Evolutionary conservation across 2,113 vertebrate species (phyloP).

Genomic region (Excalfactoria chinensis): DNA sequence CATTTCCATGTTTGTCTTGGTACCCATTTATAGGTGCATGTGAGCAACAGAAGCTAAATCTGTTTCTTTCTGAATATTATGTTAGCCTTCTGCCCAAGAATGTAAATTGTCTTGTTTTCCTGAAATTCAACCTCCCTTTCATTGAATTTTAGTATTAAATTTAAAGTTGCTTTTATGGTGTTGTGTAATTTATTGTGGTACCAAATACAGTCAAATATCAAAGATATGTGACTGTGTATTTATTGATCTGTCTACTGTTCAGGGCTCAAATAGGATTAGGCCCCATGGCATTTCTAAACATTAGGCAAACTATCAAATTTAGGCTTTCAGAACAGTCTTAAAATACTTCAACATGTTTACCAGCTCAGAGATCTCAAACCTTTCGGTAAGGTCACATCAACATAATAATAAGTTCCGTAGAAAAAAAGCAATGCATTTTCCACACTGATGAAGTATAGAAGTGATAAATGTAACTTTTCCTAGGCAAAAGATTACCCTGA

Average conservation of each 20-base stretch:
- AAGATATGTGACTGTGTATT: background rate
- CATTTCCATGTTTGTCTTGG: background rate
- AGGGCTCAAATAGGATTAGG: slow-evolving; percentile 43
- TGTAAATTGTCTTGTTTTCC: background rate
- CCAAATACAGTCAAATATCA: slow-evolving; percentile 5
- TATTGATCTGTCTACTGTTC: slow-evolving; percentile 50
- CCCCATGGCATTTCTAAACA: slow-evolving; percentile 38
- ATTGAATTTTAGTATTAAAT: slow-evolving; percentile 33
- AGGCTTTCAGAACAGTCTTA: slow-evolving; percentile 15
- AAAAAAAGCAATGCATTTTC: background rate
- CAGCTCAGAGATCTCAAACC: background rate
- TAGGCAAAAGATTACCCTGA: background rate
- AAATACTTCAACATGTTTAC: slow-evolving; percentile 1
- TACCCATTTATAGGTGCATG: background rate
- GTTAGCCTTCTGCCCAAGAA: slow-evolving; percentile 23
- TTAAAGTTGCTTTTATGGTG: background rate
- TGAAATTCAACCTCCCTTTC: background rate
- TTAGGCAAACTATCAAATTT: slow-evolving; percentile 43
- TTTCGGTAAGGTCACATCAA: background rate
- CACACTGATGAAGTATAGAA: background rate
- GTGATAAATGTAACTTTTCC: background rate
- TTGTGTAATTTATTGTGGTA: slow-evolving; percentile 24
- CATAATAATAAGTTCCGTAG: background rate
- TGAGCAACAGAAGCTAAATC: background rate
- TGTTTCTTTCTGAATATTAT: background rate